phyloP scores from a whole-genome alignment of 2,113 vertebrate genomes.

The Corvus hawaiiensis region DNA sequence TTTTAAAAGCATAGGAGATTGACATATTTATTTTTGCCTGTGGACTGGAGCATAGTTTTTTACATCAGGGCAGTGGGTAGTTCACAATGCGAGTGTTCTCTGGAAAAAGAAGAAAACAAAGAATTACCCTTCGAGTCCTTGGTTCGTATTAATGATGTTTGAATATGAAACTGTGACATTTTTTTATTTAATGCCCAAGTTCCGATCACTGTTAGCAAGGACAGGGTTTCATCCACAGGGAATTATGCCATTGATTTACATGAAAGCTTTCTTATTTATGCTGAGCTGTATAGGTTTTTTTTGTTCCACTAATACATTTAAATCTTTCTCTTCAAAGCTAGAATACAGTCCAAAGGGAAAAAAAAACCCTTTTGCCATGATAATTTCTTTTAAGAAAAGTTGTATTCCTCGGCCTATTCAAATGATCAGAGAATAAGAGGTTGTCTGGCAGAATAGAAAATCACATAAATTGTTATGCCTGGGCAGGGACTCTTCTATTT shows the following conservation, averaged over 20 bases:
- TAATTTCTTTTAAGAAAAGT: background rate
- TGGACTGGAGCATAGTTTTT: background rate
- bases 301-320: background rate
- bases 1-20: background rate
- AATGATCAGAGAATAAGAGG: conserved; percentile 1
- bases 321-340: background rate
- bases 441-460: background rate
- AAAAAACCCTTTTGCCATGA: background rate
- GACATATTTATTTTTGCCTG: background rate
- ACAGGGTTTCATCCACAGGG: background rate
- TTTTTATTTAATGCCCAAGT: background rate
- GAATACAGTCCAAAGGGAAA: background rate
- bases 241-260: background rate
- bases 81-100: background rate
- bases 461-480: background rate
- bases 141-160: background rate
- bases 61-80: background rate
- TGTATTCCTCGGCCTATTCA: background rate
- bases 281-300: background rate
- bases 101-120: background rate
- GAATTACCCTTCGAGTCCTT: background rate
- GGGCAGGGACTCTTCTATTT: background rate
- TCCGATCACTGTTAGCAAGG: background rate
- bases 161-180: background rate
- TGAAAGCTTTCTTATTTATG: background rate